Evolutionary conservation across 2,797 vertebrate genomes (phyloP).

Genomic region (Pangasius macronema): DNA sequence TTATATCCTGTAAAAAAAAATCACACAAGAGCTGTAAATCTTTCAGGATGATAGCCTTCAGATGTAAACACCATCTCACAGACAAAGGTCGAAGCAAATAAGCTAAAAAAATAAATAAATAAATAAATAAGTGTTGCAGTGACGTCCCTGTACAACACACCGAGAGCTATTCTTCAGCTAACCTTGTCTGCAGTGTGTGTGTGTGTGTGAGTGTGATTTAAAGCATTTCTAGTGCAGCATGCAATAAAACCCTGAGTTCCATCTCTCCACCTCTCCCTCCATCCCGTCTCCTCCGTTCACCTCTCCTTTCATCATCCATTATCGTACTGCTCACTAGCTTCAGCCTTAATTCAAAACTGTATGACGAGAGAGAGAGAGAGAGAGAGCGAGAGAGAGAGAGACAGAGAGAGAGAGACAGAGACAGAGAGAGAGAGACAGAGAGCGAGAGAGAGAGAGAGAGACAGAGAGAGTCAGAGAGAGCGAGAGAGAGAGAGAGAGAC

Average conservation of each 20-base stretch:
- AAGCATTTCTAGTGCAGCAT: slow-evolving; percentile 16
- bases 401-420: neutral
- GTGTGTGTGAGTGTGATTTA: slow-evolving; percentile 37
- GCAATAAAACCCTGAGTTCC: slow-evolving; percentile 25
- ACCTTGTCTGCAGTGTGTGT: slow-evolving; percentile 36
- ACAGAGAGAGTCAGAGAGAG: too few species aligned
- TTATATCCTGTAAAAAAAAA: neutral
- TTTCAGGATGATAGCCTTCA: neutral
- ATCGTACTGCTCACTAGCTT: slow-evolving; percentile 12
- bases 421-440: too few species aligned
- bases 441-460: too few species aligned
- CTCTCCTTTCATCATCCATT: slow-evolving; percentile 31
- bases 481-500: too few species aligned
- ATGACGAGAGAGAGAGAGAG: neutral
- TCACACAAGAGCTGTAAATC: neutral
- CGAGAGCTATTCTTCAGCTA: slow-evolving; percentile 36
- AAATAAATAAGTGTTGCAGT: neutral
- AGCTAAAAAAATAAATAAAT: neutral
- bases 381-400: neutral
- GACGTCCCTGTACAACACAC: slow-evolving; percentile 4
- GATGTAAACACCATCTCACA: slow-evolving; percentile 23
- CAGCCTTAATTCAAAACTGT: neutral
- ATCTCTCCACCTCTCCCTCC: slow-evolving; percentile 21
- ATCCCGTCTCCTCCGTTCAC: slow-evolving; percentile 12
- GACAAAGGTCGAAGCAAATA: slow-evolving; percentile 26